Base-by-base conservation (phyloP, 2,797 vertebrate species). In the Chelon auratus region DNA sequence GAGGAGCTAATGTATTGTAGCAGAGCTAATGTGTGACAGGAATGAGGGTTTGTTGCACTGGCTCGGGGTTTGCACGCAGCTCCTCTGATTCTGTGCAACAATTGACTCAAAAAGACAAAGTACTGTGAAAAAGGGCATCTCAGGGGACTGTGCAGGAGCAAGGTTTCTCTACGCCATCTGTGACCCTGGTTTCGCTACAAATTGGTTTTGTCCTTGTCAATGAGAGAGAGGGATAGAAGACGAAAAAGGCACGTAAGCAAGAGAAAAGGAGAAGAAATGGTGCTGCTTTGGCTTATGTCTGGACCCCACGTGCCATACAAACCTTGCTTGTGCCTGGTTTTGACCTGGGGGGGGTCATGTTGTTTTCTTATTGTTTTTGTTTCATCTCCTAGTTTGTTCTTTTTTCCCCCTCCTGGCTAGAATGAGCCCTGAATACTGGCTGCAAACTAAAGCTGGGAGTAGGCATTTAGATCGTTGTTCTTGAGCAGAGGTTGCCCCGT, bases 201-300 rank as follows among this genome's bases (percentile, higher is more conserved):
- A 94, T 94, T 92, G 91, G 83, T 92, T 95, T 91, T 93, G 94
- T 94, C 93, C 93, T 94, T 93, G 93, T 93, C 90, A 91, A 89
- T 89, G 88, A 90, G 78, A 59, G 74, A 61, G 61, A 81, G 65
- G 45, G 61, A 75, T 60, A 72, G 62, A 48, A 72, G 56, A 43
- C 68, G 72, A 78, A 75, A 30, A 76, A 80, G 54, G 67, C 64
- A 73, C 74, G 69, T 9, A 12, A 65, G 80, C 48, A 65, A 67
- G 65, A 83, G 66, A 26, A 78, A 84, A 42, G 33, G 24, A 79
- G 62, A 76, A 68, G 82, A 86, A 82, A 57, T 75, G 68, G 40
- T 30, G 50, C 26, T 73, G 60, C 57, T 75, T 83, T 68, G 70
- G 74, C 77, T 82, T 40, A 59, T 59, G 82, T 79, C 63, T 72